Conservation (phyloP, 1,140 invertebrate genomes). For the Belonocnema kinseyi region DNA sequence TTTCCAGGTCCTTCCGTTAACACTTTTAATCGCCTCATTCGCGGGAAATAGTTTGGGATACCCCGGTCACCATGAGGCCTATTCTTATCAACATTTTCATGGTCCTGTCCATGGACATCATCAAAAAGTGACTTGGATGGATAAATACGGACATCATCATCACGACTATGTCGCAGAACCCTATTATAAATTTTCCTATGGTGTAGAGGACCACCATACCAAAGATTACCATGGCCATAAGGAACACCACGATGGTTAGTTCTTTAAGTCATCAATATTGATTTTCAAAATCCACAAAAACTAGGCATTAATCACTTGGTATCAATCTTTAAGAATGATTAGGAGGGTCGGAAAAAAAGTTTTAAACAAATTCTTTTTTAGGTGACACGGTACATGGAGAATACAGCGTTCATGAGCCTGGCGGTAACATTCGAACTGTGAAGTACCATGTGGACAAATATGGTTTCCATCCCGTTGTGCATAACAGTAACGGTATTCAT, state of each 20-base stretch:
- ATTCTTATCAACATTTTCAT: conserved; percentile 52
- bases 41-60: neutral
- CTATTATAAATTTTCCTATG: conserved; percentile 60
- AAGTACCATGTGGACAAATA: conserved; percentile 50
- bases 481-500: conserved; percentile 78
- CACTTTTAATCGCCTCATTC: neutral
- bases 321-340: too few relatives aligned
- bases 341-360: too few relatives aligned
- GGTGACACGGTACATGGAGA: conserved; percentile 73
- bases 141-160: conserved; percentile 53
- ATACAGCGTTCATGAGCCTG: conserved; percentile 80
- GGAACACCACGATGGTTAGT: conserved; percentile 56
- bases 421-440: conserved; percentile 54
- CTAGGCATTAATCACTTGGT: too few relatives aligned
- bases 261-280: too few relatives aligned
- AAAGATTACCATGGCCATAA: conserved; percentile 57
- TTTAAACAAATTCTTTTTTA: conserved; percentile 28
- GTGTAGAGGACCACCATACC: conserved; percentile 61
- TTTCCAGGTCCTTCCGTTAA: neutral
- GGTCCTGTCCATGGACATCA: conserved; percentile 51
- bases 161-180: conserved; percentile 59
- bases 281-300: too few relatives aligned
- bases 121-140: conserved; percentile 48
- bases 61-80: conserved; percentile 37
- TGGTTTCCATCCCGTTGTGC: conserved; percentile 77